phyloP scores from a whole-genome alignment of 2,113 vertebrate genomes.

The Eretmochelys imbricata region DNA sequence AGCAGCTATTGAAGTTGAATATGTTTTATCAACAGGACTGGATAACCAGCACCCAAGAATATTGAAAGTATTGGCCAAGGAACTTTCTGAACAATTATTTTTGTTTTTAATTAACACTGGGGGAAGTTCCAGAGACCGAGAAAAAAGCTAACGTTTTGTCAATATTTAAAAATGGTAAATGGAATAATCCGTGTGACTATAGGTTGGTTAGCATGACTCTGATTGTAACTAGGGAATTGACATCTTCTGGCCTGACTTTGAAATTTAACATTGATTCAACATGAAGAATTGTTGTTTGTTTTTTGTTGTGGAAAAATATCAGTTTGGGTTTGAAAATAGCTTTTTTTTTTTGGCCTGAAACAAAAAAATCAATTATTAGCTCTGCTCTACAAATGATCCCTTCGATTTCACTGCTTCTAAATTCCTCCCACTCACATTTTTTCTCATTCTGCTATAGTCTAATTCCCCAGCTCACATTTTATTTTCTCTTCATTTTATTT shows the following conservation, averaged over 20 bases:
- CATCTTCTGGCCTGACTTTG: background rate
- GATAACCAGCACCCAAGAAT: background rate
- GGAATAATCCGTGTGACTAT: background rate
- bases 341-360: too few relatives aligned
- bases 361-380: too few relatives aligned
- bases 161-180: background rate
- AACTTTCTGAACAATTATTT: background rate
- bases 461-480: background rate
- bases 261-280: background rate
- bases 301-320: too few relatives aligned
- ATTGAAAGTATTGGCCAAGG: background rate
- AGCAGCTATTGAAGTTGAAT: background rate
- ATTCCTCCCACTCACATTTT: too few relatives aligned
- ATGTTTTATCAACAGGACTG: background rate
- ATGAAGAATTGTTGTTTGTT: too few relatives aligned
- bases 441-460: too few relatives aligned
- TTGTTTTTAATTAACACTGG: background rate
- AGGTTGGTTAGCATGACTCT: background rate
- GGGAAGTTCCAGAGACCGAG: background rate
- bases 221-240: background rate
- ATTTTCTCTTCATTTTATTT: background rate
- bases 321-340: too few relatives aligned
- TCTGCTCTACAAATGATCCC: too few relatives aligned
- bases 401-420: too few relatives aligned
- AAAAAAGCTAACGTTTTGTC: background rate